Base-by-base conservation (phyloP, 2,888 invertebrate species). In the Lasioglossum pauxillum region DNA sequence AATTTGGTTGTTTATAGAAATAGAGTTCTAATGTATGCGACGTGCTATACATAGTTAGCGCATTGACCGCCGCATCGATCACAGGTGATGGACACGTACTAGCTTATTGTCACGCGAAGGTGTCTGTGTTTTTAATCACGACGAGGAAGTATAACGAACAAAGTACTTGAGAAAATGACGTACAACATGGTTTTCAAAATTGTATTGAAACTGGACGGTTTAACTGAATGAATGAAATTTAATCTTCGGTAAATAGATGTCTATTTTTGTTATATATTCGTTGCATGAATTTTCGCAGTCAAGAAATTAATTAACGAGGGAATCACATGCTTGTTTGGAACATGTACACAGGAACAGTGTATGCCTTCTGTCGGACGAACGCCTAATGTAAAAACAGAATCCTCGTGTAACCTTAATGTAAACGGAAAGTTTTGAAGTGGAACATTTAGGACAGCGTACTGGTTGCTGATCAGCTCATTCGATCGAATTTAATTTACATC, bases 401-500 rank as follows among this genome's bases (percentile, higher is more conserved):
- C n/a, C 35, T 76, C 10, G 73, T 14, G 67, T 73, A 53, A 49
- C 23, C 46, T 31, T 35, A 78, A 35, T 60, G 31, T 60, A 69
- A 60, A 38, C 69, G 75, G 60, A 80, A 80, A n/a, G 80, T 69
- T 82, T 69, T 27, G 72, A 38, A 46, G n/a, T 14, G 41, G 35
- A 44, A 67, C 23, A 27, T 75, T 75, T 71, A 41, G 53, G 75
- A 67, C 31, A 31, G 19, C 69, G 44, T 19, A 53, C 53, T 44
- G 67, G 76, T 75, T 23, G 69, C 31, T 10, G 44, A n/a, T 8
- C 82, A 12, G 72, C 82, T 76, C 44, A 67, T 64, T 76, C 19
- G 35, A 74, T 73, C 38, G 35, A n/a, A 57, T 72, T 27, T n/a
- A 16, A 60, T 74, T 78, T 31, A 16, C 75, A 8, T 35, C 14